Evolutionary conservation across 2,113 vertebrate species (phyloP), one percentile per base, ranked within the genome.

Genomic region (Alectura lathami): DNA sequence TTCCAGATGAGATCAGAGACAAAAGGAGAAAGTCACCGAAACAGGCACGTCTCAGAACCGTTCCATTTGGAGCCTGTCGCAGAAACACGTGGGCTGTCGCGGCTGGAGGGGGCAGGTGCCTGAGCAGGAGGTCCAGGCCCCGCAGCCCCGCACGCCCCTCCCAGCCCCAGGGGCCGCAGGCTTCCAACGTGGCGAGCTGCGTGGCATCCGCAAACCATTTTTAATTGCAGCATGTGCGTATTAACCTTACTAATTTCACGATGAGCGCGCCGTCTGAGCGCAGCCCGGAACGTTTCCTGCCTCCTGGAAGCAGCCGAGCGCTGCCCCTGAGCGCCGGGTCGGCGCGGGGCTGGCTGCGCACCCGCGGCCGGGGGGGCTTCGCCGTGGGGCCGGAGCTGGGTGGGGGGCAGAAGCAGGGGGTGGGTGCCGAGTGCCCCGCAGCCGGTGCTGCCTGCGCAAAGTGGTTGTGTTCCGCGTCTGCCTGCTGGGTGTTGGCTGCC

Each of bases 261-360:
- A 48, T 34, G 24, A 32, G 32, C 18, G 4, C 8, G 22, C 13
- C n/a, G 3, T 34, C 59, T 48, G 26, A 18, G 30, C 70, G 32
- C 26, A 6, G n/a, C 26, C 23, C 3, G 13, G 42, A 6, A 22
- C 6, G 15, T 27, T n/a, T 24, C 13, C 36, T 11, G 64, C 62
- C 66, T 24, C 56, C 15, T 36, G 1, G 4, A 8, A 74, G 74
- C 5, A 6, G 24, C 57, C 2, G 3, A 21, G 1, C 12, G 2
- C 3, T 6, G 64, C 20, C 15, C 24, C n/a, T n/a, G n/a, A n/a
- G n/a, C n/a, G n/a, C n/a, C n/a, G n/a, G n/a, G n/a, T n/a, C n/a
- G n/a, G n/a, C n/a, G n/a, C n/a, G n/a, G n/a, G n/a, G n/a, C n/a
- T n/a, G n/a, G n/a, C n/a, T n/a, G n/a, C n/a, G n/a, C n/a, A n/a